Conservation (phyloP, 2,113 vertebrate genomes). For the Zosterops hypoxanthus region DNA sequence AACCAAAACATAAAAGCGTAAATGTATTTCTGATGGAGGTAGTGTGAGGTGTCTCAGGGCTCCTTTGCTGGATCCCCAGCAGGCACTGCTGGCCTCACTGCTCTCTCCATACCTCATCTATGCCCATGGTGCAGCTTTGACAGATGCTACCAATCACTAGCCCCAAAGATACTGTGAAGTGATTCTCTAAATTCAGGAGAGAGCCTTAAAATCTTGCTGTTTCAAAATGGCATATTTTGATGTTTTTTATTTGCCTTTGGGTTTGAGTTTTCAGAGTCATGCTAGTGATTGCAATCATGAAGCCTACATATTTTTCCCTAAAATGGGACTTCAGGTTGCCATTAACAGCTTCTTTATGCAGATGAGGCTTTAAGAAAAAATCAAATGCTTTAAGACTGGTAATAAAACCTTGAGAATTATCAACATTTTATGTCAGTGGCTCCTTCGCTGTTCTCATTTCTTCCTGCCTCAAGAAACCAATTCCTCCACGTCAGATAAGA, state of each 20-base stretch:
- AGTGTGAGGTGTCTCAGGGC: background rate
- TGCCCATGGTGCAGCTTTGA: background rate
- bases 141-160: background rate
- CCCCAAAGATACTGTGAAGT: background rate
- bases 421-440: background rate
- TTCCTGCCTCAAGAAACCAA: background rate
- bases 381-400: background rate
- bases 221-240: background rate
- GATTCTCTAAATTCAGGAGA: background rate
- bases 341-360: background rate
- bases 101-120: background rate
- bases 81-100: background rate
- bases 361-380: background rate
- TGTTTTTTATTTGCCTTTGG: background rate
- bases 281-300: background rate
- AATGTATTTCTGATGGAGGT: background rate
- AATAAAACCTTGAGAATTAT: background rate
- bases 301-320: background rate
- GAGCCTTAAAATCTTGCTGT: background rate
- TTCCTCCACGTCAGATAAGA: background rate
- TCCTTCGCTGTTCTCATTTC: background rate
- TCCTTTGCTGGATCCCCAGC: background rate
- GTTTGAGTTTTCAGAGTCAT: background rate
- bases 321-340: background rate
- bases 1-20: background rate